Conservation (phyloP, 1,140 invertebrate genomes). For the Zaprionus kolodkinae region DNA sequence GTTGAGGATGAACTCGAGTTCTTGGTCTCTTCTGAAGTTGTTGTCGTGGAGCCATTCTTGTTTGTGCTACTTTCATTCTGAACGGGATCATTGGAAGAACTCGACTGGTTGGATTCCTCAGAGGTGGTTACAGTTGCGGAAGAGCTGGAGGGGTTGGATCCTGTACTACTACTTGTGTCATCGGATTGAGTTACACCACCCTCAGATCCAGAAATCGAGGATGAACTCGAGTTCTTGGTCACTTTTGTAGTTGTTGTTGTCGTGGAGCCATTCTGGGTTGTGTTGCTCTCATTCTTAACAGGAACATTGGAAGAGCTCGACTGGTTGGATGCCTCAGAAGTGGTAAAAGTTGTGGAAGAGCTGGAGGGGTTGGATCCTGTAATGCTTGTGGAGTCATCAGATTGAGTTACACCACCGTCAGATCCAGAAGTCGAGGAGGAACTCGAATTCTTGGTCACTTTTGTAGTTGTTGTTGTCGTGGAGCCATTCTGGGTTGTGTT, state of each 20-base stretch:
- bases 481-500: conserved; percentile 17
- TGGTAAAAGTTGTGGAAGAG: conserved; percentile 13
- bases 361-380: background rate
- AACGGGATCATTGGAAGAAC: background rate
- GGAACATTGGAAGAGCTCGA: background rate
- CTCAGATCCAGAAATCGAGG: background rate
- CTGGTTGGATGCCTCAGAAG: background rate
- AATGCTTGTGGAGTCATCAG: background rate
- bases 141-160: conserved; percentile 1
- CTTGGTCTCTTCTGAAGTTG: background rate
- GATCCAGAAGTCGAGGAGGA: background rate
- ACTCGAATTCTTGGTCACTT: conserved; percentile 3
- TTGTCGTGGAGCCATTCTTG: conserved; percentile 15
- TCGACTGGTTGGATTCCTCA: background rate
- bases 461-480: conserved; percentile 25
- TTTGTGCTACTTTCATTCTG: background rate
- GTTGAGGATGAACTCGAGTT: background rate
- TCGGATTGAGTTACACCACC: background rate
- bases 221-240: background rate
- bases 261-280: conserved; percentile 3
- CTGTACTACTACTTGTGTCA: background rate
- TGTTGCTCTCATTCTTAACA: background rate
- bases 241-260: conserved; percentile 22
- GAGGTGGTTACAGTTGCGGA: conserved; percentile 14
- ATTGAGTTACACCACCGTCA: background rate